Evolutionary conservation across 2,113 vertebrate species (phyloP), one percentile per base, ranked within the genome.

Genomic region (Gobio gobio): DNA sequence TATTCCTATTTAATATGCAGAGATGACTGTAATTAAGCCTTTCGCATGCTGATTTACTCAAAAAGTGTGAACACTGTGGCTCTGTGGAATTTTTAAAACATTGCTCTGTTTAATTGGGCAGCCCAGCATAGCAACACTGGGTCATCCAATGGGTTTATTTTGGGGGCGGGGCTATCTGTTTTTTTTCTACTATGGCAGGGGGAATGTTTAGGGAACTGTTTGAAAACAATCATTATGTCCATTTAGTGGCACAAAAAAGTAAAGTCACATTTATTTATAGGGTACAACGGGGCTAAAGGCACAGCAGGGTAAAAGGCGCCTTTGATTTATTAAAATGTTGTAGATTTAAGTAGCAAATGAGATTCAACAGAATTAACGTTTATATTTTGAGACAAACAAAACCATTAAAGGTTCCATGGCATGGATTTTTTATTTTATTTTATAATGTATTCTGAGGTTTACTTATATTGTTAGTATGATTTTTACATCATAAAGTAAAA

Each of bases 211-310:
- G 40, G n/a, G 9, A 26, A 74, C 70, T 24, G 5, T 73, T 49
- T 74, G 70, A 14, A 74, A 74, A 74, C 70, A 47, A 74, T 74
- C 70, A 49, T 74, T 47, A 74, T 49, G 26, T 74, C n/a, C 1
- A 24, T 47, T 73, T 24, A 68, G 33, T 70, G 10, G 4, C 66
- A 68, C 29, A 20, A 68, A 66, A 61, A 29, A 22, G 16, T 68
- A n/a, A n/a, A 22, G 66, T 40, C 18, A 68, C 33, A 70, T 20
- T 40, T 68, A 40, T 40, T 20, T 70, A 16, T 40, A 40, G 36
- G 36, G 36, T 6, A 36, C 36, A 36, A 36, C 36, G 4, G 29
- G 29, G 29, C 29, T 33, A n/a, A n/a, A n/a, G n/a, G n/a, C n/a
- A n/a, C n/a, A n/a, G n/a, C n/a, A 29, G 29, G 29, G 29, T 29